A percentile compares a stretch with the other conserved stretches of the same genome.
phyloP scores from a whole-genome alignment of 2,888 invertebrate genomes.

The Hydroisotoma schaefferi region DNA sequence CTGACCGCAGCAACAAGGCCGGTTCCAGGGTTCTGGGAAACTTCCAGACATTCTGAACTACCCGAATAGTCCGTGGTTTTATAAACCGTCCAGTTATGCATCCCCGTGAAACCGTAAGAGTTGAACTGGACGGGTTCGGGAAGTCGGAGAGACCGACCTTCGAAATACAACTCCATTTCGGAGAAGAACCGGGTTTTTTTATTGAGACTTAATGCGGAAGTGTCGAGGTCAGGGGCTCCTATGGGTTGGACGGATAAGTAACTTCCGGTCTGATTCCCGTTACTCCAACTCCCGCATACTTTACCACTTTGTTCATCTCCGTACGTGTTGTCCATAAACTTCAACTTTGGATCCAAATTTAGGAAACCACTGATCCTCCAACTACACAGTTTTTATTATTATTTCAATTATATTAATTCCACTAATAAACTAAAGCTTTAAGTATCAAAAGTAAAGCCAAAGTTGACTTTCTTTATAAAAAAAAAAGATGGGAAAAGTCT shows the following conservation, averaged over 20 bases:
- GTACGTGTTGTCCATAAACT: conserved; percentile 35
- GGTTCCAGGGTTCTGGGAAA: conserved; percentile 20
- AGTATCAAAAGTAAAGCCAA: no score
- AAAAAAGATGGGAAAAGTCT: no score
- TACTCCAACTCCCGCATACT: conserved; percentile 35
- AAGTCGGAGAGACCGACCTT: conserved; percentile 28
- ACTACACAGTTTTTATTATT: conserved; percentile 8
- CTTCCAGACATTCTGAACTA: conserved; percentile 29
- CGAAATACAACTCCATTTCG: conserved; percentile 28
- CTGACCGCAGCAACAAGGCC: conserved; percentile 23
- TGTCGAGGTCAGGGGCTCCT: conserved; percentile 34
- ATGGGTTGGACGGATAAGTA: conserved; percentile 35
- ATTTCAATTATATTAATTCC: no score
- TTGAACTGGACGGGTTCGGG: conserved; percentile 22
- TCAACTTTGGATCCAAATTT: conserved; percentile 27
- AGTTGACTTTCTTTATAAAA: no score
- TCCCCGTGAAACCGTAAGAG: conserved; percentile 38
- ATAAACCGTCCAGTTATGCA: conserved; percentile 34
- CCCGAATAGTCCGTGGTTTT: conserved; percentile 31
- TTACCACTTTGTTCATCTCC: conserved; percentile 29
- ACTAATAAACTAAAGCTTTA: no score
- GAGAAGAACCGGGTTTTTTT: conserved; percentile 28
- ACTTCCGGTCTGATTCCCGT: conserved; percentile 30
- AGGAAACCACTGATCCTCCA: conserved; percentile 40
- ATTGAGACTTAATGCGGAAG: conserved; percentile 29